Evolutionary conservation across 2,113 vertebrate species (phyloP), one percentile per base, ranked within the genome.

Genomic region (Syngnathus scovelli): DNA sequence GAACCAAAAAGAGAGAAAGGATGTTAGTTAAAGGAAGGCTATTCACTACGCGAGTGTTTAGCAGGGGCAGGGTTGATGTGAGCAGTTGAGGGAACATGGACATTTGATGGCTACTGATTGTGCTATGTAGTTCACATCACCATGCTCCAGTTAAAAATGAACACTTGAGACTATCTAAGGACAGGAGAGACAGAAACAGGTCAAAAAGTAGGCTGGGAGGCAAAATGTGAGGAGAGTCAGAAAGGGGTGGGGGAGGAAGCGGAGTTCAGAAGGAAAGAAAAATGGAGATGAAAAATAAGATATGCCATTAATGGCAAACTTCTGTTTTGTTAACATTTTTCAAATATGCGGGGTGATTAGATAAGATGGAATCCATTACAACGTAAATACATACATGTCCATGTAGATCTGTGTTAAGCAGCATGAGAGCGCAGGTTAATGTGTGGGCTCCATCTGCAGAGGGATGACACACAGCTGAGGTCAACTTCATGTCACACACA

Each of bases 321-420:
- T 36, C 23, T 27, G 33, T 56, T 19, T 59, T 60, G 33, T 49
- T 9, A 46, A 1, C 37, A 60, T 41, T 75, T 66, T 70, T 7
- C 54, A 63, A 18, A 41, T 21, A 21, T n/a, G 33, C 6, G 36
- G 23, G 5, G 38, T 33, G 44, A 65, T 56, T 7, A 41, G 7
- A 68, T 6, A 58, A 23, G 3, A 9, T 4, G 1, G 37, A 54
- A 59, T 18, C 52, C 64, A 60, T 54, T 36, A 68, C 38, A 68
- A 16, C n/a, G 48, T 6, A 7, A 48, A 72, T 82, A 88, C 91
- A 21, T 90, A 92, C 91, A 27, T 92, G 91, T 81, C 91, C 91
- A 15, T 92, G 91, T 12, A 92, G 85, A 69, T 92, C 91, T 4
- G 91, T 92, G 87, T 92, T 92, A 52, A 92, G 89, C 78, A 92